Conservation (phyloP, 2,797 vertebrate species). For the Tachyglossus aculeatus region DNA sequence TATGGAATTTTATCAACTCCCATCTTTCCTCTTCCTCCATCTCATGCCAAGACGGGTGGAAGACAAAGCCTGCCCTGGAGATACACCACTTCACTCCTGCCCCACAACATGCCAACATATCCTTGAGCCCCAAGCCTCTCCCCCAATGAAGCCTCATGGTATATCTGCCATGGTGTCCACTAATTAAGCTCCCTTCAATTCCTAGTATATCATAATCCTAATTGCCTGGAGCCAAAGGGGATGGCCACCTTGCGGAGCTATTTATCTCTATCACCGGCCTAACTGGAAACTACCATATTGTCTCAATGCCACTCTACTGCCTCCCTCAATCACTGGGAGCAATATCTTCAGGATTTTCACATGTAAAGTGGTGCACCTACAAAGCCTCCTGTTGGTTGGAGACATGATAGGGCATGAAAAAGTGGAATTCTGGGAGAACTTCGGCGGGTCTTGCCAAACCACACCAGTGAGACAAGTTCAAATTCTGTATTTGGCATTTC, state of each 20-base stretch:
- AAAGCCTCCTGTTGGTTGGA: background rate
- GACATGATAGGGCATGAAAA: background rate
- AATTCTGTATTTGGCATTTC: background rate
- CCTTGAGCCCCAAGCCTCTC: background rate
- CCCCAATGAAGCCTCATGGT: rapidly evolving
- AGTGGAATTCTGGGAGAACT: background rate
- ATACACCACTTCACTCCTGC: too few species aligned
- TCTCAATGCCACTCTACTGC: background rate
- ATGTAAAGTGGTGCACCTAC: background rate
- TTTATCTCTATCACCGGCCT: background rate
- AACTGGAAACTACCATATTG: background rate
- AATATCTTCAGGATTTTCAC: background rate
- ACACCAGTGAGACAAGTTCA: background rate
- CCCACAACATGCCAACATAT: too few species aligned
- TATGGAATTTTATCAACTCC: too few species aligned
- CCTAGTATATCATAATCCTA: background rate
- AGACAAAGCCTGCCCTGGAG: too few species aligned
- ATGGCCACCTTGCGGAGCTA: background rate
- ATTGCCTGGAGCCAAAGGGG: background rate
- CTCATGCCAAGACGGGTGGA: too few species aligned
- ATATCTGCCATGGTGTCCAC: background rate
- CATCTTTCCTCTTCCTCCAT: too few species aligned
- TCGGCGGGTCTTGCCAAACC: background rate
- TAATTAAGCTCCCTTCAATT: background rate
- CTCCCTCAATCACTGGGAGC: background rate